Evolutionary conservation across 2,113 vertebrate genomes (phyloP).

Genomic region (Rhabdornis inornatus): DNA sequence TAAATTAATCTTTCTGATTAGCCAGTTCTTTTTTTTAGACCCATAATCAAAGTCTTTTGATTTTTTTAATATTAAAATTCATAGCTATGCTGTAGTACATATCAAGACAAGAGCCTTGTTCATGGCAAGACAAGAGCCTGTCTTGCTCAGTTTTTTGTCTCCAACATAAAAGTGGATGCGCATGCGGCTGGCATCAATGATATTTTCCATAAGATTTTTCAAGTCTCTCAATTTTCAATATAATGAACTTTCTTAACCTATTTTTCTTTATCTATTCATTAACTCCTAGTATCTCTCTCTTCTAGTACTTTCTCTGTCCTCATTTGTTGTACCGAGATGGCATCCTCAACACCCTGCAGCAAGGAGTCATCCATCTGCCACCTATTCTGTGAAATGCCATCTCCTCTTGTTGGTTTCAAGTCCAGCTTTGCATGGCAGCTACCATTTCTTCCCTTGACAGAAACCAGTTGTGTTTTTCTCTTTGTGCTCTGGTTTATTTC

Average conservation of each 20-base stretch:
- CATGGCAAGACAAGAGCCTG: not conserved
- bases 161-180: not conserved
- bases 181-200: accelerated
- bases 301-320: not conserved
- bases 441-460: not conserved
- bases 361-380: not conserved
- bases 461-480: not conserved
- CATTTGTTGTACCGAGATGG: not conserved
- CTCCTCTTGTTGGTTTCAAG: accelerated
- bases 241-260: not conserved
- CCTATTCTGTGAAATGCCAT: not conserved
- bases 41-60: not conserved
- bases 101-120: not conserved
- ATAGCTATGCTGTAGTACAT: not conserved
- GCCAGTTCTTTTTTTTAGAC: not conserved
- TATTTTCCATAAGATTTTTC: not conserved
- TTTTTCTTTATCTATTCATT: not conserved
- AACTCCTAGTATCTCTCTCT: not conserved
- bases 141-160: not conserved
- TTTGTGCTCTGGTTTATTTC: not conserved
- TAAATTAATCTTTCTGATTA: not conserved
- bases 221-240: not conserved
- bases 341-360: not conserved
- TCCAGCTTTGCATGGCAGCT: not conserved
- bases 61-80: not conserved